Evolutionary conservation across 2,797 vertebrate genomes (phyloP), one percentile per base, ranked within the genome.

Genomic region (Scomberomorus guttatus): DNA sequence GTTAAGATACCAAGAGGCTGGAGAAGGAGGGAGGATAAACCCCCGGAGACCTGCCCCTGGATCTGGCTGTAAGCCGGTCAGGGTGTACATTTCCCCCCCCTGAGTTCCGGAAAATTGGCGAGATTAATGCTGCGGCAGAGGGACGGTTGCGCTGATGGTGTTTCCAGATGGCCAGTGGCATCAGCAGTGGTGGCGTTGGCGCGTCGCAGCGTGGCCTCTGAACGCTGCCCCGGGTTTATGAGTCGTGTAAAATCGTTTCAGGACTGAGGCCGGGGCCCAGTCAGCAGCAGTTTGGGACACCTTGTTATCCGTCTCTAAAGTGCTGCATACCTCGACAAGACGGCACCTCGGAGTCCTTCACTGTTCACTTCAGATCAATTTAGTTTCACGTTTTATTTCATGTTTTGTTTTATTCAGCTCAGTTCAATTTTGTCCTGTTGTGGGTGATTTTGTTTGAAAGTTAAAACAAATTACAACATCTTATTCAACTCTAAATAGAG

Each of bases 71-170:
- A 87, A 94, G 92, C 90, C 81, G 85, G 74, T 88, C 81, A 75
- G 86, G 92, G 92, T 94, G 90, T 93, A 90, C 79, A 87, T 92
- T 93, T 88, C 93, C 86, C 59, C 46, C 10, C 42, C 14, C 32
- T 34, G 90, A 93, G 93, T 93, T 95, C 93, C 91, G 88, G 93
- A 94, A 94, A 94, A 95, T 94, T 93, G 92, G 84, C 42, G 75
- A 95, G 94, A 95, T 95, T 93, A 95, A 94, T 94, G 92, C 87
- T 80, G 90, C 57, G 79, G 94, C 93, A 92, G 93, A 93, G 87
- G 91, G 93, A 90, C 61, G 59, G 81, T 66, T 84, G 81, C 6
- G 87, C 88, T 95, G 94, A 95, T 95, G 92, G 89, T n/a, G 82
- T 93, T 94, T 94, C 94, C 95, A 95, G 93, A 95, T 95, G 90